A percentile compares a stretch with the other conserved stretches of the same genome.
These are phyloP conservation scores for Phlogophora meticulosa DNA, from an alignment of 2,888 invertebrate species.

Conservation along the genomic window DNA sequence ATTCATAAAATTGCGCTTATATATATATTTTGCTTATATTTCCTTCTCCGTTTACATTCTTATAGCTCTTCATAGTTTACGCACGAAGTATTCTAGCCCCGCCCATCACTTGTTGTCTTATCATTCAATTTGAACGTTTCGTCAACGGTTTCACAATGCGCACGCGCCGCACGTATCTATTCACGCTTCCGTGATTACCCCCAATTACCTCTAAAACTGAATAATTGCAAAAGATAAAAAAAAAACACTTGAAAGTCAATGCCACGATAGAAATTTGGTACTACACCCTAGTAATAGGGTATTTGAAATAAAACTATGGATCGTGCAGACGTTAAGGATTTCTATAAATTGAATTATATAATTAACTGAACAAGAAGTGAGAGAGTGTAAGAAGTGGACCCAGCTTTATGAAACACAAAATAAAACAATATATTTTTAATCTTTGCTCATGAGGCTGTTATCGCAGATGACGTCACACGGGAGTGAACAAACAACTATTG, in stretches of 20 bases:
- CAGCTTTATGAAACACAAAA: too few species aligned
- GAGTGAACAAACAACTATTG: too few species aligned
- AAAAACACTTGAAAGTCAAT: slow-evolving; percentile 78
- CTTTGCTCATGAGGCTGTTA: too few species aligned
- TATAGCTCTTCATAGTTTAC: slow-evolving; percentile 17
- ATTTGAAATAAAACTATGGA: too few species aligned
- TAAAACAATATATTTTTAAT: too few species aligned
- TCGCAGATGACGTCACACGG: too few species aligned
- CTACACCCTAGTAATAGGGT: slow-evolving; percentile 76
- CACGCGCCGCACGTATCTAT: slow-evolving; percentile 74
- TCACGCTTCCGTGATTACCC: slow-evolving; percentile 81
- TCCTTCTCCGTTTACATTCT: neutral
- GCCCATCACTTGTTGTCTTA: slow-evolving; percentile 49
- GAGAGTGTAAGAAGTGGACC: too few species aligned
- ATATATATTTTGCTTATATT: too few species aligned
- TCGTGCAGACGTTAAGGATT: too few species aligned
- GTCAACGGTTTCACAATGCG: slow-evolving; percentile 66
- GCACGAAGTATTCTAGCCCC: slow-evolving; percentile 23
- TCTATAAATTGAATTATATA: too few species aligned
- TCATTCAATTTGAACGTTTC: slow-evolving; percentile 57
- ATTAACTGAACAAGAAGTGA: too few species aligned
- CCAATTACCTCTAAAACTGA: slow-evolving; percentile 76
- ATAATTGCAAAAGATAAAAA: slow-evolving; percentile 77
- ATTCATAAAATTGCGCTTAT: neutral
- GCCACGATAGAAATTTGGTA: slow-evolving; percentile 81